Evolutionary conservation across 2,797 vertebrate genomes (phyloP).

Genomic region (Epinephelus awoara): DNA sequence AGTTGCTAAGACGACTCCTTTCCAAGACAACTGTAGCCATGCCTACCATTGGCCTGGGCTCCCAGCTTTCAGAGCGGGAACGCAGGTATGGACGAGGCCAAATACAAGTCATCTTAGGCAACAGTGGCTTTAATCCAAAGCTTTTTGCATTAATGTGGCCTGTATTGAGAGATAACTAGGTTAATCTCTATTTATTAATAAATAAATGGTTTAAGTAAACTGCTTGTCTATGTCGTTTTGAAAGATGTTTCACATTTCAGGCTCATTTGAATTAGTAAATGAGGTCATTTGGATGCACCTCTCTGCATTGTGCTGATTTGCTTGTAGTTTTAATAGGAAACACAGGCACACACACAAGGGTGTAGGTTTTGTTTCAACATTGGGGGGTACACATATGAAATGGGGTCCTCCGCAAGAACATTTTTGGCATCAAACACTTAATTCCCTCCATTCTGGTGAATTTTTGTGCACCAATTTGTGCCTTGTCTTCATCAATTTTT

Average conservation of each 20-base stretch:
- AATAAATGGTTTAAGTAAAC: neutral
- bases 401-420: too few species aligned
- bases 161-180: neutral
- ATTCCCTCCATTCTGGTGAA: too few species aligned
- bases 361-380: too few species aligned
- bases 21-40: slow-evolving; percentile 84
- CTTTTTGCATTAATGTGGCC: slow-evolving; percentile 49
- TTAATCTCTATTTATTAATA: slow-evolving; percentile 27
- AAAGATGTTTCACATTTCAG: slow-evolving; percentile 13
- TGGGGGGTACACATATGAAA: too few species aligned
- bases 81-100: slow-evolving; percentile 82
- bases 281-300: slow-evolving; percentile 35
- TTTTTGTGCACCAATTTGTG: too few species aligned
- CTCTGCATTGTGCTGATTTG: slow-evolving; percentile 54
- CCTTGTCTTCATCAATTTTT: too few species aligned
- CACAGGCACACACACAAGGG: slow-evolving; percentile 20
- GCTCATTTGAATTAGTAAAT: slow-evolving; percentile 49
- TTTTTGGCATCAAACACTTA: too few species aligned
- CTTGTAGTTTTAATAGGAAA: slow-evolving; percentile 49
- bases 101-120: slow-evolving; percentile 36
- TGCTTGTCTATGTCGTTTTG: slow-evolving; percentile 34
- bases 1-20: slow-evolving; percentile 84
- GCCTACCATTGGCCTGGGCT: slow-evolving; percentile 83
- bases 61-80: slow-evolving; percentile 84
- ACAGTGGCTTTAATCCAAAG: slow-evolving; percentile 40